Evolutionary conservation across 2,797 vertebrate species (phyloP), one percentile per base, ranked within the genome.

Genomic region (Leucoraja ocellata): DNA sequence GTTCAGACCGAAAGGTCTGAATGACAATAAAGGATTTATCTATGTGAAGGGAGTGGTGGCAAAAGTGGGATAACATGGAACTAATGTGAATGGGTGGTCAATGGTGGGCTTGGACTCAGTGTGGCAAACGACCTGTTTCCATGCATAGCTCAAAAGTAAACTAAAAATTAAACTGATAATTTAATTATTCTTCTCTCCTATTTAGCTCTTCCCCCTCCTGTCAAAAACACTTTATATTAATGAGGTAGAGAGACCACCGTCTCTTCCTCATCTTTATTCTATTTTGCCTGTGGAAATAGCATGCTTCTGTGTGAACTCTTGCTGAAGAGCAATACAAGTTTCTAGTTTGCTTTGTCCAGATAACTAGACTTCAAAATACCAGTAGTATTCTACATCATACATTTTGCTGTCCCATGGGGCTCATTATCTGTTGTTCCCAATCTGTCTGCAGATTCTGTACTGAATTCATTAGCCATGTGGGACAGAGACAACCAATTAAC

Each of bases 391-490:
- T 88, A 21, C 63, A 68, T 68, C 61, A 65, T 88, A 68, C n/a
- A 32, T 65, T 68, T 88, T 88, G 6, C 9, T 36, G 84, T 88
- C 84, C 61, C 84, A 88, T 68, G 84, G n/a, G 84, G 16, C 84
- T 68, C 84, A 68, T 88, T 88, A 88, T 88, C n/a, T 68, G 32
- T 68, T 68, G 63, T 28, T 88, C 61, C 61, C 61, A 65, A 65
- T 65, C 84, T 88, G n/a, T 88, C 63, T 65, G 84, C 61, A 68
- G 61, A 88, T 88, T 16, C n/a, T 88, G 28, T 36, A 68, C n/a
- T 14, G 84, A 65, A 68, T 2, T 88, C n/a, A 68, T 88, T 88
- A 88, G 14, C 61, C 84, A 36, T 88, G 16, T 88, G 16, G 21
- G 63, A 32, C 21, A 14, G 63, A 63, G 84, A 7, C n/a, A 88